Evolutionary conservation across 2,888 invertebrate genomes (phyloP).

Genomic region (Sipunculus nudus): DNA sequence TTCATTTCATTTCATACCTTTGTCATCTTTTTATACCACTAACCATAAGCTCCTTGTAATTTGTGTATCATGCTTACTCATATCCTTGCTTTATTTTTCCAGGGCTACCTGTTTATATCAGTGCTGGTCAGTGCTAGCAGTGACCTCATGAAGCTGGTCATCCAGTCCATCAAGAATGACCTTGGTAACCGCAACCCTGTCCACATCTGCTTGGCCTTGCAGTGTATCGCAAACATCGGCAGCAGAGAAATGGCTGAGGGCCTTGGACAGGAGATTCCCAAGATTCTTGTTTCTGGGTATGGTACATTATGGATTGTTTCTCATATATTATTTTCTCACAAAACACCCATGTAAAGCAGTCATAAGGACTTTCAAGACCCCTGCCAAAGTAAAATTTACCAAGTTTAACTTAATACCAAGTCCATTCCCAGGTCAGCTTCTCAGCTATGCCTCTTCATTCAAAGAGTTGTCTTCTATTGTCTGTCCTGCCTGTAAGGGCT

Average conservation of each 20-base stretch:
- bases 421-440: too few species aligned
- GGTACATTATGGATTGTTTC: constrained; percentile 35
- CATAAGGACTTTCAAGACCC: too few species aligned
- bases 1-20: background rate
- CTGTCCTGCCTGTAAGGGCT: too few species aligned
- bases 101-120: constrained; percentile 99
- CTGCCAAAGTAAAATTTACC: too few species aligned
- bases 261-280: constrained; percentile 97
- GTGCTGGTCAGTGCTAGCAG: constrained; percentile 98
- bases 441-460: too few species aligned
- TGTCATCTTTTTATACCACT: background rate
- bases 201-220: constrained; percentile 96
- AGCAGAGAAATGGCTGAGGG: constrained; percentile 99
- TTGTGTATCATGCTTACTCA: too few species aligned
- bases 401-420: too few species aligned
- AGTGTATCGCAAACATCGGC: constrained; percentile 99
- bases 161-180: constrained; percentile 99
- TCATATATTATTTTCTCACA: constrained; percentile 1
- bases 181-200: constrained; percentile 92
- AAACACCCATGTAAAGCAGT: constrained; percentile 2
- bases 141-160: constrained; percentile 98
- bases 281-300: constrained; percentile 95
- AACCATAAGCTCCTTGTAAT: too few species aligned
- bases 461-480: too few species aligned
- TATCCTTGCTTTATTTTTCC: constrained; percentile 59